Percentiles rank a stretch among this genome's conserved stretches.
These are phyloP conservation scores for Lagocephalus sceleratus DNA, from an alignment of 2,797 vertebrate species.

Conservation along the genomic window DNA sequence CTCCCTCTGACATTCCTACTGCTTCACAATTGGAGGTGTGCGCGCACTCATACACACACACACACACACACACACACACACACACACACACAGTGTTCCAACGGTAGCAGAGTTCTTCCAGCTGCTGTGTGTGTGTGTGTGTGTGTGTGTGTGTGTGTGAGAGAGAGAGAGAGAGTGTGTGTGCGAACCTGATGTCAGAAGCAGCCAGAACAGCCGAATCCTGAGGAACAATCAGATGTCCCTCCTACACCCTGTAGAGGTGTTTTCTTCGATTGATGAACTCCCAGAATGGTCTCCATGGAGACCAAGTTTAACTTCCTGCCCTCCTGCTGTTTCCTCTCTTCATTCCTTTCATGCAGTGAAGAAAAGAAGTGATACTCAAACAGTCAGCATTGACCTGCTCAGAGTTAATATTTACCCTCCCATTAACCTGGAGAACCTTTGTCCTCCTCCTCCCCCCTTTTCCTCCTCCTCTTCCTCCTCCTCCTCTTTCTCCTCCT, in stretches of 20 bases:
- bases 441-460: conserved; percentile 18
- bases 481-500: not conserved
- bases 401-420: conserved; percentile 69
- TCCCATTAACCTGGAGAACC: conserved; percentile 58
- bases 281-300: not conserved
- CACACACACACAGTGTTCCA: not conserved
- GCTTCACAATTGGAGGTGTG: too few relatives aligned
- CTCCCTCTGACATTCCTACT: too few relatives aligned
- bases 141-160: not conserved
- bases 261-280: too few relatives aligned
- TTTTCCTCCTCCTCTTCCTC: not conserved
- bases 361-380: conserved; percentile 55
- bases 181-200: too few relatives aligned
- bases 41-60: not conserved
- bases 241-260: too few relatives aligned
- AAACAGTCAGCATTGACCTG: conserved; percentile 57
- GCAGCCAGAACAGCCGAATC: too few relatives aligned
- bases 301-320: conserved; percentile 6
- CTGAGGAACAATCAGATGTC: not conserved
- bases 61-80: not conserved
- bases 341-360: conserved; percentile 21
- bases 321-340: conserved; percentile 7
- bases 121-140: not conserved
- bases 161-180: not conserved
- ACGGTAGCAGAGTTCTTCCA: too few relatives aligned